A percentile compares a stretch with the other conserved stretches of the same genome.
Conservation (phyloP, 2,888 invertebrate species). For the Muscina levida region DNA sequence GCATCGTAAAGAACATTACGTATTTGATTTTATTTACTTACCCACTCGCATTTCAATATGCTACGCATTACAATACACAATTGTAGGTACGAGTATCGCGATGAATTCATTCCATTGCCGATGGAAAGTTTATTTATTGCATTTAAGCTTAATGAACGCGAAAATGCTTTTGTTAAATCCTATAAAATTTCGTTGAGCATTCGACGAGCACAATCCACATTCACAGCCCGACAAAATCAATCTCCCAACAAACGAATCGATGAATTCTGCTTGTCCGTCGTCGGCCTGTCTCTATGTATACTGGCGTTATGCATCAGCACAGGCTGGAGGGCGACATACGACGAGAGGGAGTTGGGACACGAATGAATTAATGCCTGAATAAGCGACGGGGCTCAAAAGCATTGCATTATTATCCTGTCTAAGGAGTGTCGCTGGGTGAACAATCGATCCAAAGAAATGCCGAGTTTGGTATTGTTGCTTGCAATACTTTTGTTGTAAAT, state of each 20-base stretch:
- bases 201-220: constrained; percentile 7
- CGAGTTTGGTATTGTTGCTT: constrained; percentile 3
- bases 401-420: constrained; percentile 29
- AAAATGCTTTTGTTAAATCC: constrained; percentile 59
- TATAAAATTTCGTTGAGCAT: constrained; percentile 20
- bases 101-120: constrained; percentile 37
- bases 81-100: too few species aligned
- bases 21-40: too few species aligned
- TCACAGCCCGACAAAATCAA: constrained; percentile 9
- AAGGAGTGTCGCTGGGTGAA: constrained; percentile 25
- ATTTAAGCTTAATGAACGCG: constrained; percentile 61
- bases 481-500: not conserved
- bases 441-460: constrained; percentile 20
- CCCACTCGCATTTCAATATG: too few species aligned
- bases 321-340: not conserved
- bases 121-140: constrained; percentile 57
- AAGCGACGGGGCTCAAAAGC: constrained; percentile 14
- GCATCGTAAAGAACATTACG: too few species aligned
- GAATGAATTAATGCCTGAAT: constrained; percentile 31
- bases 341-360: not conserved
- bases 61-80: too few species aligned
- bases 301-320: not conserved
- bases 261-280: not conserved
- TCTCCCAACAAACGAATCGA: constrained; percentile 22
- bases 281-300: too few species aligned